phyloP scores from a whole-genome alignment of 2,797 vertebrate genomes.

The Spheniscus humboldti region DNA sequence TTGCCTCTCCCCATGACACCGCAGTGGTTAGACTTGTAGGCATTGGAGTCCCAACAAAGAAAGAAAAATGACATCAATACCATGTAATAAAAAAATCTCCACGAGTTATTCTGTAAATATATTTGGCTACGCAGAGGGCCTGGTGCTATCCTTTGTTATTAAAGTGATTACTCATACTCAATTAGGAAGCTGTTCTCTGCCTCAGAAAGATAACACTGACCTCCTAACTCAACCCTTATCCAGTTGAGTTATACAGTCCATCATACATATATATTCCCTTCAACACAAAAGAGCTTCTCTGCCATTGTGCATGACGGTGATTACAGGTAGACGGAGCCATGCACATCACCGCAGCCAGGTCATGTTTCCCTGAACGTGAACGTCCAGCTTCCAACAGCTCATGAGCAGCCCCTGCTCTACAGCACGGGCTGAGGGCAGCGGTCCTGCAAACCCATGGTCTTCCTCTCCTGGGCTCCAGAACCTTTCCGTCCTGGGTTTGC shows the following conservation, averaged over 20 bases:
- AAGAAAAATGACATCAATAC: not conserved
- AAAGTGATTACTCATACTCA: not conserved
- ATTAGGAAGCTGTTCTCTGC: not conserved
- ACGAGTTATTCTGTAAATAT: not conserved
- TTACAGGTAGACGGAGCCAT: not conserved
- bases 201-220: not conserved
- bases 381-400: not conserved
- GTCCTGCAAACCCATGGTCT: not conserved
- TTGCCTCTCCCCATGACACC: not conserved
- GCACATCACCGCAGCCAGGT: not conserved
- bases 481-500: not conserved
- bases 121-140: not conserved
- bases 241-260: not conserved
- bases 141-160: not conserved
- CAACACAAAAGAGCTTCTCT: not conserved
- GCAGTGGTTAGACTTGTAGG: not conserved
- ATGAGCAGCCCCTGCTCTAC: not conserved
- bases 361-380: not conserved
- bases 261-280: not conserved
- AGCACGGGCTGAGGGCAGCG: not conserved
- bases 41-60: not conserved
- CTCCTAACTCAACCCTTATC: not conserved
- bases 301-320: not conserved
- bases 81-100: not conserved
- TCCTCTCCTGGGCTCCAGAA: not conserved